Evolutionary conservation across 2,888 invertebrate species (phyloP).

Genomic region (Pilophorus perplexus): DNA sequence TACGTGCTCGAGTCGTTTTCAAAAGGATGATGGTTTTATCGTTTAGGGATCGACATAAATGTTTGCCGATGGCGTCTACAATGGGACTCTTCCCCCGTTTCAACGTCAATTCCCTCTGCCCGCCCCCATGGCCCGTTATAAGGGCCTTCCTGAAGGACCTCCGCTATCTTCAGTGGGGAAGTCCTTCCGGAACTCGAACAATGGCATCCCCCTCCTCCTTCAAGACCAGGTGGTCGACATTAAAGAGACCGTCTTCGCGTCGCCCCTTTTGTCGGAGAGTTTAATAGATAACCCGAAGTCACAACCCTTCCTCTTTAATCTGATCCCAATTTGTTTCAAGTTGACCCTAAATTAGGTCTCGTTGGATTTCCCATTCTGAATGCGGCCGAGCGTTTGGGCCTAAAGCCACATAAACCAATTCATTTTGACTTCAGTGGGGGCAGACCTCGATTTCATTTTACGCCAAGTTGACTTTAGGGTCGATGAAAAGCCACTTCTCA

Average conservation of each 20-base stretch:
- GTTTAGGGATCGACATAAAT: slow-evolving; percentile 13
- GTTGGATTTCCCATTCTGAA: too few species aligned
- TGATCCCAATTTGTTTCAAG: slow-evolving; percentile 1
- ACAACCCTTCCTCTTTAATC: slow-evolving; percentile 2
- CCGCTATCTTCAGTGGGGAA: too few species aligned
- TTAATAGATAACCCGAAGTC: slow-evolving; percentile 7
- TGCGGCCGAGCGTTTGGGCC: too few species aligned
- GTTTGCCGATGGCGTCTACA: slow-evolving; percentile 7
- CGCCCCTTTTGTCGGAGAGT: not conserved
- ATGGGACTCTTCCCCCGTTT: slow-evolving; percentile 20
- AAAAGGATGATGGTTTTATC: slow-evolving; percentile 9
- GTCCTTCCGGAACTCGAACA: not conserved
- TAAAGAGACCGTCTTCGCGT: not conserved
- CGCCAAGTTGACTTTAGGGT: too few species aligned
- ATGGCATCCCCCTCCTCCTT: not conserved
- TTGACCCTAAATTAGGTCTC: slow-evolving; percentile 1
- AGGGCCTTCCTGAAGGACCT: not conserved
- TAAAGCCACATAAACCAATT: too few species aligned
- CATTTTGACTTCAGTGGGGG: too few species aligned
- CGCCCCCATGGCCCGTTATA: not conserved
- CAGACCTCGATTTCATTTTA: too few species aligned
- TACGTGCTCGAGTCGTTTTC: not conserved
- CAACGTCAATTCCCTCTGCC: slow-evolving; percentile 19
- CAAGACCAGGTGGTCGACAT: not conserved
- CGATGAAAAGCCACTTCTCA: too few species aligned